Evolutionary conservation across 2,113 vertebrate species (phyloP), one percentile per base, ranked within the genome.

Genomic region (Ictalurus furcatus): DNA sequence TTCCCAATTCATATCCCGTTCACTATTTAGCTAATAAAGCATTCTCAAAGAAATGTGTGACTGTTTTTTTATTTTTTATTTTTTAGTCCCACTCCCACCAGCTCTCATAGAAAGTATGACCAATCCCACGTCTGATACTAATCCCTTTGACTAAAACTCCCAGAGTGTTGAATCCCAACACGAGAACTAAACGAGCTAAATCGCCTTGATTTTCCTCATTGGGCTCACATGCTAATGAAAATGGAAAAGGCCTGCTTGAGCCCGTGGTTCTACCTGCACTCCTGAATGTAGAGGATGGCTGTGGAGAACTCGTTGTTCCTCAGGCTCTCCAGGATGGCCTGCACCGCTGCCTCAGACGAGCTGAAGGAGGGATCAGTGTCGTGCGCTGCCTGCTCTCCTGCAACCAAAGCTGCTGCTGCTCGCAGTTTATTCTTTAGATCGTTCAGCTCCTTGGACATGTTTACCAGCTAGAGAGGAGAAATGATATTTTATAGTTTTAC

Each of bases 381-480:
- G 93, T 92, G 86, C 12, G 90, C 95, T 14, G 96, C 93, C 84
- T 96, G 95, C 91, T 98, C 97, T 1, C 95, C 93, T 88, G 97
- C 95, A 1, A 98, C 94, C 23, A 96, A 96, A 2, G 96, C 95
- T 28, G 96, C 97, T 34, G 98, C 98, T 54, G 97, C 96, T 94
- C 97, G 97, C 87, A 99, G 96, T 88, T 97, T 98, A 91, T 94
- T 96, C 96, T 95, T 98, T 92, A 99, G 90, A 25, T 98, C 97
- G 30, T 96, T 98, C 91, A 99, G 96, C 93, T 99, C 98, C 89
- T 97, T 96, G 82, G 98, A 99, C 98, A 99, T 99, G 93, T 99
- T 99, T 91, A 99, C 95, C 78, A 99, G 95, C 98, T 99, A 90
- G 34, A 80, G 25, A 9, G 1, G 25, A 71, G 28, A 23, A 13